These are phyloP conservation scores for Scaptodrosophila latifasciaeformis DNA, from an alignment of 2,888 invertebrate genomes.

Conservation along the genomic window DNA sequence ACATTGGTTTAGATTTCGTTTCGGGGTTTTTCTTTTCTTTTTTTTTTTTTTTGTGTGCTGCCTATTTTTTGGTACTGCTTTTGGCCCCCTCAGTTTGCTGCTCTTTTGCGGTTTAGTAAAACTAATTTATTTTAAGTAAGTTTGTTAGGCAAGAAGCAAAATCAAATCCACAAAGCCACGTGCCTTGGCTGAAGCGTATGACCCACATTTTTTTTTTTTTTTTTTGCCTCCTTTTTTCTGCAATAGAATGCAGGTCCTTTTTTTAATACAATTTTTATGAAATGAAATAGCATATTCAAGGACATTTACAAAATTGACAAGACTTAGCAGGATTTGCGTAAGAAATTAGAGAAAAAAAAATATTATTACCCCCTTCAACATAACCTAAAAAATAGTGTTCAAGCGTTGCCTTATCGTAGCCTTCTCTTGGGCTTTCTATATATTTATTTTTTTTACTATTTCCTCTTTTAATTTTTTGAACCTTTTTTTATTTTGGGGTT, in stretches of 20 bases:
- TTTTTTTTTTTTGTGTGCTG: slow-evolving; percentile 1
- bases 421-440: slow-evolving; percentile 4
- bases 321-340: too few species aligned
- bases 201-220: slow-evolving; percentile 50
- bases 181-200: slow-evolving; percentile 36
- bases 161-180: background rate
- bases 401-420: too few species aligned
- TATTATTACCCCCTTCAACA: too few species aligned
- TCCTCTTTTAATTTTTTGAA: too few species aligned
- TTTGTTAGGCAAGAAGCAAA: slow-evolving; percentile 26
- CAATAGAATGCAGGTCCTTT: slow-evolving; percentile 10
- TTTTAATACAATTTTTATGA: too few species aligned
- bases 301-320: too few species aligned
- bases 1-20: slow-evolving; percentile 38
- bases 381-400: too few species aligned
- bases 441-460: slow-evolving; percentile 11
- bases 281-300: too few species aligned
- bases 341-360: too few species aligned
- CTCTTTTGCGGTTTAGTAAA: slow-evolving; percentile 53
- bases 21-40: slow-evolving; percentile 14
- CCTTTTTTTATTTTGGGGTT: too few species aligned
- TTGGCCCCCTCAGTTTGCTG: background rate
- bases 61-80: background rate
- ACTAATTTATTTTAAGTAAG: slow-evolving; percentile 65
- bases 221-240: slow-evolving; percentile 25